Evolutionary conservation across 2,113 vertebrate species (phyloP).

Genomic region (Hucho hucho): DNA sequence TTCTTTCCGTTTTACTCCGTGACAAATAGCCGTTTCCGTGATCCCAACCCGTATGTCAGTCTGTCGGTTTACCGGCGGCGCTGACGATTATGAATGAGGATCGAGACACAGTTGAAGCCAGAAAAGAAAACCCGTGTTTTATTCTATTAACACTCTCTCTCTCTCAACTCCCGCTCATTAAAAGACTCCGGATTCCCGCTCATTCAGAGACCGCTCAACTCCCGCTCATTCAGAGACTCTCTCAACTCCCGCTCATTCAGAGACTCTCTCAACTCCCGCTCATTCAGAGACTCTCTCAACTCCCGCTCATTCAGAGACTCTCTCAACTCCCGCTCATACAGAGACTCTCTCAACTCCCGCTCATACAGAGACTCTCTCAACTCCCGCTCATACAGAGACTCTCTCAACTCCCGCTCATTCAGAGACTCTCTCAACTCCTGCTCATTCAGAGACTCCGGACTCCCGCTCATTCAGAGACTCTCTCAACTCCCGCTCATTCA

Average conservation of each 20-base stretch:
- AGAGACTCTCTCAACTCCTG: not conserved
- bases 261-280: no score
- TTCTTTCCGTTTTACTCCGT: slow-evolving; percentile 51
- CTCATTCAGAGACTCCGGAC: not conserved
- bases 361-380: no score
- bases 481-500: not conserved
- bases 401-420: not conserved
- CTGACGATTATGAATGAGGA: slow-evolving; percentile 34
- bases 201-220: not conserved
- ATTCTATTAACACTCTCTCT: not conserved
- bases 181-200: not conserved
- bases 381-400: no score
- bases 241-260: not conserved
- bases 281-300: no score
- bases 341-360: no score
- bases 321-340: no score
- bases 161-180: not conserved
- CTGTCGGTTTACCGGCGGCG: slow-evolving; percentile 34
- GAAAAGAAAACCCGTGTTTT: not conserved
- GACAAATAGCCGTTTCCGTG: slow-evolving; percentile 46
- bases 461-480: not conserved
- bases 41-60: slow-evolving; percentile 56
- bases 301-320: not conserved
- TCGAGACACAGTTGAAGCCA: slow-evolving; percentile 23
- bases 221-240: no score